Evolutionary conservation across 2,888 invertebrate species (phyloP), one percentile per base, ranked within the genome.

Genomic region (Oscheius sp.): DNA sequence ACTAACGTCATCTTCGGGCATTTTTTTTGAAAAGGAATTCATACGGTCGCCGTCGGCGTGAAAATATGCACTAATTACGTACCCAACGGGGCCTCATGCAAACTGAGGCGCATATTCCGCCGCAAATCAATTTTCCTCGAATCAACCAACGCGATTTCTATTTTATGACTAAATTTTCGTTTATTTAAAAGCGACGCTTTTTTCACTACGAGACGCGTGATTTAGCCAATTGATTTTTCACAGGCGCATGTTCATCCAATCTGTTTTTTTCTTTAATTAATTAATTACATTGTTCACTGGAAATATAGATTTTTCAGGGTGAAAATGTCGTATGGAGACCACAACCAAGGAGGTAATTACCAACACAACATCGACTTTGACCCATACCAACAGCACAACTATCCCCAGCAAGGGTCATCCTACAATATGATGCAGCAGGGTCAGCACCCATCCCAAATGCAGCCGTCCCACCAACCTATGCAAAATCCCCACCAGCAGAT

Each of bases 351-450:
- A 61, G 61, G 61, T 21, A 61, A 61, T 61, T 61, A 61, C 43
- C 61, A 61, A 43, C 61, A 61, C 41, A 16, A 59, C n/a, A 58
- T 58, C 27, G 41, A 41, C 41, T 61, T 23, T 61, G 61, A 61
- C 27, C 66, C 25, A 35, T 52, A 27, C 21, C 52, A 66, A 16
- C 66, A 66, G 35, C 66, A 49, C n/a, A 23, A 23, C 18, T 61
- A 61, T 21, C 41, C 61, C n/a, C 61, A 61, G 25, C 61, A 61
- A 61, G 61, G 61, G 41, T 43, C 41, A 61, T 61, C 61, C n/a
- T 61, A 61, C 45, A 61, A 61, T 45, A 43, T 61, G 61, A 61
- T 61, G 61, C 61, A 61, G 43, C 61, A 61, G 61, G 61, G 61
- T 61, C 61, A 61, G 23, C 58, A n/a, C 27, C 27, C 35, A 16